These are phyloP conservation scores for Scyliorhinus canicula DNA, from an alignment of 2,797 vertebrate species.

Conservation along the genomic window DNA sequence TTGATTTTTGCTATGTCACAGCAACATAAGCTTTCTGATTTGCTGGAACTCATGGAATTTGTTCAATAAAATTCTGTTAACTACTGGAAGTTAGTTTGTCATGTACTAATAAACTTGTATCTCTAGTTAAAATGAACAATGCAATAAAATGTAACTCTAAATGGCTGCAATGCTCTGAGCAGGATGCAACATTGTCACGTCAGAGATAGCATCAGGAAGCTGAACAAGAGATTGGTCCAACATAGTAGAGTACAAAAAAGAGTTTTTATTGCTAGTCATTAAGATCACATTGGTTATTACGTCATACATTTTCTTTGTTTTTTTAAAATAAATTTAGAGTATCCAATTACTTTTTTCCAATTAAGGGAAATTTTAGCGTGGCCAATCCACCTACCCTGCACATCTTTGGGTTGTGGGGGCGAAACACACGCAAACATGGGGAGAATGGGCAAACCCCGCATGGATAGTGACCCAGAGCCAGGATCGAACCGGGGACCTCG, in stretches of 20 bases:
- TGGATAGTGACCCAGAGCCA: too few relatives aligned
- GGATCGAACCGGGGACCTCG: too few relatives aligned
- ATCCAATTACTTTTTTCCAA: too few relatives aligned
- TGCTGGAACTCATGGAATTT: background rate
- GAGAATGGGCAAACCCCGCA: too few relatives aligned
- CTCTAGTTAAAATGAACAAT: background rate
- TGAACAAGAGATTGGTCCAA: background rate
- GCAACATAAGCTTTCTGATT: background rate
- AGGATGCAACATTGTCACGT: background rate
- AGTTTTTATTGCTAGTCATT: background rate
- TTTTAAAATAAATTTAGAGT: too few relatives aligned
- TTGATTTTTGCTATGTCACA: background rate
- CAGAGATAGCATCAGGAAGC: background rate
- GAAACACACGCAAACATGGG: too few relatives aligned
- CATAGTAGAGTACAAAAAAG: too few relatives aligned
- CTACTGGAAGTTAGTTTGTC: background rate
- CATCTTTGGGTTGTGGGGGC: too few relatives aligned
- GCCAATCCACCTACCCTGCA: too few relatives aligned
- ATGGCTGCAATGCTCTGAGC: background rate
- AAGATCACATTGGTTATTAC: background rate
- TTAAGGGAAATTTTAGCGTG: too few relatives aligned
- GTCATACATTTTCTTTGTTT: too few relatives aligned
- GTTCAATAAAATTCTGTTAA: background rate
- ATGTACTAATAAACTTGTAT: background rate
- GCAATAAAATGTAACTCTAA: background rate